Conservation (phyloP, 2,113 vertebrate species). For the Thinocorus orbignyianus region DNA sequence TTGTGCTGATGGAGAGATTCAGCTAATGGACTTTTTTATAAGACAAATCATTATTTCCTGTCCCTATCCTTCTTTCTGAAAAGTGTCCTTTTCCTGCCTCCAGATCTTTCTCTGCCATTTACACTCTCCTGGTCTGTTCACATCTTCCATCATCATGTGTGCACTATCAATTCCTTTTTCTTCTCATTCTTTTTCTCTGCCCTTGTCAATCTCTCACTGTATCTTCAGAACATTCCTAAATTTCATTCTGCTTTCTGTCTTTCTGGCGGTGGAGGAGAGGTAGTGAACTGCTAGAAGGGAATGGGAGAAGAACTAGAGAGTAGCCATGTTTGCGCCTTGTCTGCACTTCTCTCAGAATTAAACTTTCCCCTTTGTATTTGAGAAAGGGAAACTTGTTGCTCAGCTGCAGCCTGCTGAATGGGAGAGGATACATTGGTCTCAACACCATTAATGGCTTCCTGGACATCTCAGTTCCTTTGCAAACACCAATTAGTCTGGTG, state of each 20-base stretch:
- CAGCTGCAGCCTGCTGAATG: background rate
- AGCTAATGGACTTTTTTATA: background rate
- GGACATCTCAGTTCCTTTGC: background rate
- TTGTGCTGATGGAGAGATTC: background rate
- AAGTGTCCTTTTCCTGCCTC: background rate
- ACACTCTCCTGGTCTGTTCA: background rate
- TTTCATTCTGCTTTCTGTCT: background rate
- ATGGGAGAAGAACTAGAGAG: background rate
- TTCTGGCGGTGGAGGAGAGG: background rate
- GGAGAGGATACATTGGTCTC: background rate
- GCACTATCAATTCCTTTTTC: background rate
- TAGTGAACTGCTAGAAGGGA: background rate
- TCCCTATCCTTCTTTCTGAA: background rate
- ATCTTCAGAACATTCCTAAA: background rate
- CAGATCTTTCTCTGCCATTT: background rate
- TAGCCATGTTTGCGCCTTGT: background rate
- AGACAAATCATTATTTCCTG: background rate
- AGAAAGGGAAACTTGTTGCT: background rate
- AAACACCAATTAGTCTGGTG: background rate
- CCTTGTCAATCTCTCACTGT: background rate
- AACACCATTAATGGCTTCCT: background rate
- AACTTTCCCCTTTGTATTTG: background rate
- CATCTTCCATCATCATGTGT: background rate
- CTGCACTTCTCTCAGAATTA: background rate
- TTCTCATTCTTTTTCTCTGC: background rate